phyloP scores from a whole-genome alignment of 1,140 invertebrate species.

The Argopecten irradians region DNA sequence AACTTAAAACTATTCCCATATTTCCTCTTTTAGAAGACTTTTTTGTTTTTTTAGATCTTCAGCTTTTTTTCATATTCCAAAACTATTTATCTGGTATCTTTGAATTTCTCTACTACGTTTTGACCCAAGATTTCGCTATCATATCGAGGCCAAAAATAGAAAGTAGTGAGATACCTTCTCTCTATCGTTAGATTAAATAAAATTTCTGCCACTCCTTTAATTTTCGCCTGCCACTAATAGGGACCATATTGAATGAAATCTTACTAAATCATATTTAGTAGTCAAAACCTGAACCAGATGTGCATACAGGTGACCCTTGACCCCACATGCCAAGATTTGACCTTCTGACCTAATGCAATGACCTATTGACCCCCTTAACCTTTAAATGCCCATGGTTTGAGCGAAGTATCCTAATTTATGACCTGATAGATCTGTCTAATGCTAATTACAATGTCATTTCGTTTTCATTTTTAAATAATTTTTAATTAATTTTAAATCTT shows the following conservation, averaged over 20 bases:
- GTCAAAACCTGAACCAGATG: constrained; percentile 16
- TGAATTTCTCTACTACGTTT: no score
- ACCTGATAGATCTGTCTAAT: no score
- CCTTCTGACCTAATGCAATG: background rate
- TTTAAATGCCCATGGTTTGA: no score
- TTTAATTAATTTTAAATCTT: no score
- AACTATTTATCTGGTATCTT: no score
- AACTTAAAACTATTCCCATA: no score
- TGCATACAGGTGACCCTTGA: background rate
- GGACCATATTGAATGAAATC: background rate
- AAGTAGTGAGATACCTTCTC: background rate
- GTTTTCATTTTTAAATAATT: no score
- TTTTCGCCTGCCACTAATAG: background rate
- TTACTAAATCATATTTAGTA: background rate
- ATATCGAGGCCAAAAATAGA: background rate
- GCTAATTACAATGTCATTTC: no score
- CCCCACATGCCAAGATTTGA: background rate
- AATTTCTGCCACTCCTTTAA: background rate
- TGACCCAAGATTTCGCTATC: background rate
- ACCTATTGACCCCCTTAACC: no score
- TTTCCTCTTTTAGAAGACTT: no score
- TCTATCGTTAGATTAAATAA: background rate
- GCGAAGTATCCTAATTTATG: no score
- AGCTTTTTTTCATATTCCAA: background rate
- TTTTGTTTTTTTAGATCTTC: background rate